These are phyloP conservation scores for Drosophila nikananu DNA, from an alignment of 1,140 invertebrate genomes.

Conservation along the genomic window DNA sequence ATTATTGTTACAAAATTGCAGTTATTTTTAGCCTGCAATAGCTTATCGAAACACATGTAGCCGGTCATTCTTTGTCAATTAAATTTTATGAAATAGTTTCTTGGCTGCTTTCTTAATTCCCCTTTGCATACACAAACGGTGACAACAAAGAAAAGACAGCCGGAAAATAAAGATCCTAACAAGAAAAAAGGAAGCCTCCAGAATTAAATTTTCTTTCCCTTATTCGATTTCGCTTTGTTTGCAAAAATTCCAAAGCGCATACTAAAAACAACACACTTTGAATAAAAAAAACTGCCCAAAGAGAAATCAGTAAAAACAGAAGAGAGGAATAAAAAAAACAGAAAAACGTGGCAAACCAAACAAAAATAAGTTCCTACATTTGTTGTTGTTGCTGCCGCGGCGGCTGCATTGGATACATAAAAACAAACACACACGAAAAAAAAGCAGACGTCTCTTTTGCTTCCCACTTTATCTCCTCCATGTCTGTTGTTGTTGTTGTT, in stretches of 20 bases:
- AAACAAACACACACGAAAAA: conserved; percentile 14
- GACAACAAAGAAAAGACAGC: neutral
- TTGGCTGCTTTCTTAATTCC: conserved; percentile 1
- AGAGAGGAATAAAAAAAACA: conserved; percentile 12
- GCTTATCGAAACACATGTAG: neutral
- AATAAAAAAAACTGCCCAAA: conserved; percentile 41
- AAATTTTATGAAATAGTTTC: conserved; percentile 34
- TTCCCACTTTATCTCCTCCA: conserved; percentile 35
- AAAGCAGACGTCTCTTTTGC: conserved; percentile 42
- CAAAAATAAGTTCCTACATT: conserved; percentile 65
- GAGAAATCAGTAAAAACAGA: conserved; percentile 49
- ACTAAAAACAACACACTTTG: conserved; percentile 18
- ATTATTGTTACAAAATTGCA: too few relatives aligned
- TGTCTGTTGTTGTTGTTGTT: conserved; percentile 27
- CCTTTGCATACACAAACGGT: conserved; percentile 3
- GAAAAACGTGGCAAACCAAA: conserved; percentile 72
- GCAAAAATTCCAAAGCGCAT: conserved; percentile 43
- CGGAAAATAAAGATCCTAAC: neutral
- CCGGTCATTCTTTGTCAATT: conserved; percentile 44
- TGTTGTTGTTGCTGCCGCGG: conserved; percentile 37
- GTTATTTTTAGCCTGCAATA: neutral
- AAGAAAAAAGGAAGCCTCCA: neutral
- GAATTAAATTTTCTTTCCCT: conserved; percentile 27
- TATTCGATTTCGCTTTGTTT: conserved; percentile 21
- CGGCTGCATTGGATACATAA: conserved; percentile 62